These are phyloP conservation scores for Leptopilina syphax DNA, from an alignment of 2,888 invertebrate species.

Conservation along the genomic window DNA sequence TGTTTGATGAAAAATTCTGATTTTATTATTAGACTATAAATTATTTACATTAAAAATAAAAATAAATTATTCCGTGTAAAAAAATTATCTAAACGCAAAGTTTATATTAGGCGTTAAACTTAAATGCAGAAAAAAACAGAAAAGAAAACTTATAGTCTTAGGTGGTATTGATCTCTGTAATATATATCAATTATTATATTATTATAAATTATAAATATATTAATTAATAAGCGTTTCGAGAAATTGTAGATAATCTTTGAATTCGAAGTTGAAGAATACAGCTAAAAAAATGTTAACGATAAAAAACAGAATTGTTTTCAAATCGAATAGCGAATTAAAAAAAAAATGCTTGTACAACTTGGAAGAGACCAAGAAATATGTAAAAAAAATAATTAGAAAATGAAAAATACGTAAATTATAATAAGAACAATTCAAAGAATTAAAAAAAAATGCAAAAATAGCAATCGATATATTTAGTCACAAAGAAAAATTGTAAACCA, in stretches of 20 bases:
- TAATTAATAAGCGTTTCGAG: constrained; percentile 26
- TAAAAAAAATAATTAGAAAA: constrained; percentile 7
- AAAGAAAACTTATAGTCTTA: constrained; percentile 14
- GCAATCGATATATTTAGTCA: constrained; percentile 27
- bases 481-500: background rate
- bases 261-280: constrained; percentile 7
- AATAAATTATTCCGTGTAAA: background rate
- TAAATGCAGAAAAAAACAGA: background rate
- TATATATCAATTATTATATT: constrained; percentile 2
- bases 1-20: background rate
- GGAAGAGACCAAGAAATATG: background rate
- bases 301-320: constrained; percentile 8
- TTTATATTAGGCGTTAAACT: constrained; percentile 21
- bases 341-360: constrained; percentile 5
- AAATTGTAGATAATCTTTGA: constrained; percentile 27
- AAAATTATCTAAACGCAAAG: constrained; percentile 11
- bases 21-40: background rate
- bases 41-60: constrained; percentile 2
- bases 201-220: background rate
- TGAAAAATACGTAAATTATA: constrained; percentile 15
- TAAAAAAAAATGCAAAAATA: background rate
- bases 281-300: background rate
- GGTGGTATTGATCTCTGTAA: constrained; percentile 36
- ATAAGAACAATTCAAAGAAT: background rate
- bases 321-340: constrained; percentile 20